A percentile compares a stretch with the other conserved stretches of the same genome.
These are phyloP conservation scores for Paratrypauchen microcephalus DNA, from an alignment of 2,797 vertebrate species.

Conservation along the genomic window DNA sequence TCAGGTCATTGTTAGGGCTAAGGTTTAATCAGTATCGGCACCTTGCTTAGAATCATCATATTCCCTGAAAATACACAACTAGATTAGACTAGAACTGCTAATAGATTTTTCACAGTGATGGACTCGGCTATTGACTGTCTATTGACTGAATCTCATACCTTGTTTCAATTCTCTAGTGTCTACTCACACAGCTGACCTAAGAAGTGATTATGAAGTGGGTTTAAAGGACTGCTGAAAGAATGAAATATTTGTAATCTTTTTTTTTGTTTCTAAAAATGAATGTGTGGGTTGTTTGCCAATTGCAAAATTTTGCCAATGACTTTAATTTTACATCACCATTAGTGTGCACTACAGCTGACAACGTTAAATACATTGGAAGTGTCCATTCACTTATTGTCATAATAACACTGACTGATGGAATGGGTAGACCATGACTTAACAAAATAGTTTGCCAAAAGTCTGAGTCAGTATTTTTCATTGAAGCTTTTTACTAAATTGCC, in stretches of 20 bases:
- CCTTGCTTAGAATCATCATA: background rate
- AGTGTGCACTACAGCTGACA: constrained; percentile 12
- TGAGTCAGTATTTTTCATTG: constrained; percentile 38
- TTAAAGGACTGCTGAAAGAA: background rate
- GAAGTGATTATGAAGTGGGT: background rate
- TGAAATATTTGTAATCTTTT: background rate
- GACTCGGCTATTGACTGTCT: background rate
- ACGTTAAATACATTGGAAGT: constrained; percentile 12
- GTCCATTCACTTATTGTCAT: constrained; percentile 2
- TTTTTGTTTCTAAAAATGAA: background rate
- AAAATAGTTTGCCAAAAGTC: constrained; percentile 34
- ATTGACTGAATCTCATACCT: background rate
- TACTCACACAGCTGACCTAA: background rate
- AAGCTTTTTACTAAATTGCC: constrained; percentile 15
- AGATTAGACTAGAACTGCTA: no score
- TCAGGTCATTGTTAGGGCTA: background rate
- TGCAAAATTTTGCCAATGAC: constrained; percentile 15
- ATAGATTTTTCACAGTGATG: background rate
- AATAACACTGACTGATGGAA: constrained; percentile 20
- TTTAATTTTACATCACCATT: background rate
- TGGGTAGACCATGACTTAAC: constrained; percentile 23
- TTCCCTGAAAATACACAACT: background rate
- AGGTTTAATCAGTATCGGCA: background rate
- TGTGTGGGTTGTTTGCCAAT: background rate
- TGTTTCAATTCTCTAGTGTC: background rate